Conservation (phyloP, 2,113 vertebrate genomes). For the Noturus placidus region DNA sequence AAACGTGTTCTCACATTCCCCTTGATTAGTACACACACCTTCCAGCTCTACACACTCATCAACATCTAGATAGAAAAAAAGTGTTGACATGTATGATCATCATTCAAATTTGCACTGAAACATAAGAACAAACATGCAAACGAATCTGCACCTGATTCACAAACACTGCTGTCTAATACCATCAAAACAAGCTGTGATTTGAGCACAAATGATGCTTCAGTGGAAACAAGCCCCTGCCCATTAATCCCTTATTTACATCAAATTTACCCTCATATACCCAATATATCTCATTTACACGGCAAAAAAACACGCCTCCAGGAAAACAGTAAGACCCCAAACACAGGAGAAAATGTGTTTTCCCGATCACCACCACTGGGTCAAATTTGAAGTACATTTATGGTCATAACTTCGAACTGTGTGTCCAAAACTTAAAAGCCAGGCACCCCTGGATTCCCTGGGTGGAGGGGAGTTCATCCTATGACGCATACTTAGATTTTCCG, state of each 20-base stretch:
- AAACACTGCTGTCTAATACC: no score
- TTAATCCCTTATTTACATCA: not conserved
- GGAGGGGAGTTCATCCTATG: no score
- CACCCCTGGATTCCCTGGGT: no score
- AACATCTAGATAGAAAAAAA: constrained; percentile 66
- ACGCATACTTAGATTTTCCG: no score
- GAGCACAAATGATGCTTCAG: not conserved
- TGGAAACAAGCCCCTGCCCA: not conserved
- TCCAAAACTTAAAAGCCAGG: no score
- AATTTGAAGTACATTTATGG: no score
- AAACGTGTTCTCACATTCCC: constrained; percentile 74
- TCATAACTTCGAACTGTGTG: no score
- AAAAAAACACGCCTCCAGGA: not conserved
- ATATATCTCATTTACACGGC: not conserved
- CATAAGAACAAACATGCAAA: not conserved
- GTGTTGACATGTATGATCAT: not conserved
- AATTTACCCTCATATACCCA: not conserved
- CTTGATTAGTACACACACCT: constrained; percentile 65
- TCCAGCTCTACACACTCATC: constrained; percentile 72
- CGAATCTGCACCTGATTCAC: not conserved
- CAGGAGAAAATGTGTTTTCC: no score
- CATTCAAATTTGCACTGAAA: not conserved
- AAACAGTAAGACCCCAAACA: no score
- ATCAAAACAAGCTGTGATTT: not conserved
- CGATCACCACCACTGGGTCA: no score